phyloP scores from a whole-genome alignment of 2,888 invertebrate species.

The Trichopoda pennipes region DNA sequence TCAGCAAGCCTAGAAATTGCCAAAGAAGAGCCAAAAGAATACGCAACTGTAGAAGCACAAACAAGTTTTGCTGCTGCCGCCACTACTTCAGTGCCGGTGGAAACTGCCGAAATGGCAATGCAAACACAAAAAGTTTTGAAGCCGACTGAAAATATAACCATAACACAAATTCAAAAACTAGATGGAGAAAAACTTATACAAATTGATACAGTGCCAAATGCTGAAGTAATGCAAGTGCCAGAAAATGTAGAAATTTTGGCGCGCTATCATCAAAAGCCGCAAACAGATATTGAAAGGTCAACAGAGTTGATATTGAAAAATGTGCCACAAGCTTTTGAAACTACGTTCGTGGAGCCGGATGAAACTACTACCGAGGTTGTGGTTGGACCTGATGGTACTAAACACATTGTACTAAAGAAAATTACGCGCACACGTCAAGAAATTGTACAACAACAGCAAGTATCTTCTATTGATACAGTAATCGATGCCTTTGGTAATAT shows the following conservation, averaged over 20 bases:
- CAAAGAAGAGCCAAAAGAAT: conserved; percentile 75
- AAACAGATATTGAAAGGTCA: conserved; percentile 82
- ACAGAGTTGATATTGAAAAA: conserved; percentile 88
- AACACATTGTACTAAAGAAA: conserved; percentile 89
- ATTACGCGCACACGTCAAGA: conserved; percentile 87
- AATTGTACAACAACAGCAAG: conserved; percentile 83
- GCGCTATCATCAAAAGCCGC: conserved; percentile 84
- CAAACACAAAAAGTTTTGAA: conserved; percentile 80
- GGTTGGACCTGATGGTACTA: conserved; percentile 90
- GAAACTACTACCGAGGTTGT: conserved; percentile 91
- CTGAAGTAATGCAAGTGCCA: conserved; percentile 82
- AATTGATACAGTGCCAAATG: conserved; percentile 85
- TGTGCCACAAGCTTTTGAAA: conserved; percentile 89
- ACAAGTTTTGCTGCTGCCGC: conserved; percentile 81
- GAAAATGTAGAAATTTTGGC: conserved; percentile 87
- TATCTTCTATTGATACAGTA: conserved; percentile 82
- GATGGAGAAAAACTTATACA: conserved; percentile 86
- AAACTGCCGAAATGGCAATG: conserved; percentile 77
- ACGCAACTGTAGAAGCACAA: conserved; percentile 83
- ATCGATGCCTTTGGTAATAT: conserved; percentile 84
- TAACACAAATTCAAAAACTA: conserved; percentile 84
- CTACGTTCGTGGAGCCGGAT: conserved; percentile 90
- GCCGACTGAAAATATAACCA: conserved; percentile 85
- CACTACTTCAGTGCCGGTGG: conserved; percentile 65
- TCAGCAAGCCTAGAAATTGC: conserved; percentile 83